Conservation (phyloP, 2,113 vertebrate species). For the Corythaixoides concolor region DNA sequence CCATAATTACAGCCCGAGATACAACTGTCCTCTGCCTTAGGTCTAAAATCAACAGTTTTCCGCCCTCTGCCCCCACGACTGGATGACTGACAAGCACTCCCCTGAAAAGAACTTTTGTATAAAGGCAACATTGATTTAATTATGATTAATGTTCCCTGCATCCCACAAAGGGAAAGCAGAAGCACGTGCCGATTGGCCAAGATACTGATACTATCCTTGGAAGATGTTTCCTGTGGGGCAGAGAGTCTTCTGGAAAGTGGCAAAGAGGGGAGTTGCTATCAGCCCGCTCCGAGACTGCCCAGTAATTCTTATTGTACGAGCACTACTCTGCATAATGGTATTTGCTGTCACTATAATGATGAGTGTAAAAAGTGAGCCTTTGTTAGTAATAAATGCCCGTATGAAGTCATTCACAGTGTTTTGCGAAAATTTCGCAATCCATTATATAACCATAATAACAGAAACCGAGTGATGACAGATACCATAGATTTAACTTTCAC, state of each 20-base stretch:
- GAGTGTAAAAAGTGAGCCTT: background rate
- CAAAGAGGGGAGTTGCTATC: background rate
- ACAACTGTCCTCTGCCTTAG: constrained; percentile 22
- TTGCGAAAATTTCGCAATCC: background rate
- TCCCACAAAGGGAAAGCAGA: constrained; percentile 37
- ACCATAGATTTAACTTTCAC: background rate
- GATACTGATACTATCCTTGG: background rate
- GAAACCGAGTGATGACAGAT: background rate
- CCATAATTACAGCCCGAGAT: constrained; percentile 22
- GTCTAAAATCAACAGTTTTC: constrained; percentile 54
- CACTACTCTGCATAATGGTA: background rate
- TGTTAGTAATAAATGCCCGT: background rate
- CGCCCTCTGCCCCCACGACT: background rate
- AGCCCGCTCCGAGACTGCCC: background rate
- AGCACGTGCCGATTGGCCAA: background rate
- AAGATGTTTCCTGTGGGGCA: background rate
- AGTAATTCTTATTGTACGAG: background rate
- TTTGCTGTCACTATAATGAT: background rate
- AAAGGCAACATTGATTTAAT: background rate
- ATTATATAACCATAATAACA: background rate
- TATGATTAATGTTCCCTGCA: constrained; percentile 14
- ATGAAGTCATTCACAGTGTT: background rate
- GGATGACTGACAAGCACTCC: constrained; percentile 39
- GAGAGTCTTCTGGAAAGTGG: background rate
- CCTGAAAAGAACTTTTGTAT: constrained; percentile 50